Conservation (phyloP, 37 sponge, comb jelly and placozoan genomes). For the Geodia barretti region DNA sequence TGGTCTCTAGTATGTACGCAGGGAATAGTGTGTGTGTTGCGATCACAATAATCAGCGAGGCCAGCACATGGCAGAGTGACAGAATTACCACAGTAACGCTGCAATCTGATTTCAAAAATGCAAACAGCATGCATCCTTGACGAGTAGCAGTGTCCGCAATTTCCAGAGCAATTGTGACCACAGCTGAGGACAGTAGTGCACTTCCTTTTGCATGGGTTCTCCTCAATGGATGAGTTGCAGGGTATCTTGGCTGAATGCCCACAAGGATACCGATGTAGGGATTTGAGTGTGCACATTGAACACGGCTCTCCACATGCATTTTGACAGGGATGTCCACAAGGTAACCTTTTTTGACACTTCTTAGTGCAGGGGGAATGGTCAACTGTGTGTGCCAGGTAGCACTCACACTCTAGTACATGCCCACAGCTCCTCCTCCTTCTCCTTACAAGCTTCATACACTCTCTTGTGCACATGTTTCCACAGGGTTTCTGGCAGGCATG, state of each 20-base stretch:
- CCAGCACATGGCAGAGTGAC: constrained; percentile 1
- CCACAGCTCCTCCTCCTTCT: too few relatives aligned
- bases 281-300: too few relatives aligned
- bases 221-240: constrained; percentile 1
- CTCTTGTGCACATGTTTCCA: too few relatives aligned
- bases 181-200: constrained; percentile 48
- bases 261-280: constrained; percentile 39
- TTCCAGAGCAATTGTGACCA: constrained; percentile 71
- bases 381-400: too few relatives aligned
- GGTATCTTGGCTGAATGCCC: constrained; percentile 13
- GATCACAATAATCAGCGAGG: not conserved
- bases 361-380: too few relatives aligned
- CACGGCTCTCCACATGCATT: constrained; percentile 49
- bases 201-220: constrained; percentile 9
- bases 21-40: not conserved
- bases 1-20: too few relatives aligned
- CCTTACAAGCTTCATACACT: too few relatives aligned
- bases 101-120: not conserved
- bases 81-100: constrained; percentile 47
- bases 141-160: constrained; percentile 43
- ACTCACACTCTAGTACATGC: too few relatives aligned
- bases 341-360: constrained; percentile 33
- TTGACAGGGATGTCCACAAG: constrained; percentile 76
- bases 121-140: constrained; percentile 50
- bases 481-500: too few relatives aligned